phyloP scores from a whole-genome alignment of 2,888 invertebrate genomes.

The Pristionchus exspectatus region DNA sequence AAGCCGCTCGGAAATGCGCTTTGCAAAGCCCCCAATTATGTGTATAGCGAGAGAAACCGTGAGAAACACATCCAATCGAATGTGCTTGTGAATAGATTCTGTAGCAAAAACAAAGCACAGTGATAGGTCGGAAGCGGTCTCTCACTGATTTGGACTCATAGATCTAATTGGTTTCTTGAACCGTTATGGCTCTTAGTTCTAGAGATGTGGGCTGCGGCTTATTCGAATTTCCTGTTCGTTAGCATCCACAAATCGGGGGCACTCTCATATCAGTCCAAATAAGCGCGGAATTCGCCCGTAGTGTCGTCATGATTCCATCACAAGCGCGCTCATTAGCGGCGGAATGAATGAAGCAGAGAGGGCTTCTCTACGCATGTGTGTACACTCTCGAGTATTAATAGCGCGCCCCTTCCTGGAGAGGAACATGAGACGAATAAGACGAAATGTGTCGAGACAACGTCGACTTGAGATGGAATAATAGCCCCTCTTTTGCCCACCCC shows the following conservation, averaged over 20 bases:
- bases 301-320: neutral
- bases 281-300: neutral
- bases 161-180: neutral
- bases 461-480: conserved; percentile 8
- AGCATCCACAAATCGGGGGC: neutral
- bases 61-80: neutral
- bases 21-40: conserved; percentile 24
- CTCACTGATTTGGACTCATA: neutral
- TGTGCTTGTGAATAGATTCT: neutral
- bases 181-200: neutral
- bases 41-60: neutral
- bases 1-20: neutral
- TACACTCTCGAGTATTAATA: conserved; percentile 10
- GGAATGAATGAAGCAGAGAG: neutral
- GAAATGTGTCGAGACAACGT: conserved; percentile 6
- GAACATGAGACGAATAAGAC: neutral
- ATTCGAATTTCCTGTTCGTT: conserved; percentile 25
- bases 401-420: neutral
- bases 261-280: neutral
- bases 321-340: conserved; percentile 19
- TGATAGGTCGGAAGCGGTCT: neutral
- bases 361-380: neutral
- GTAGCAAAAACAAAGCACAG: neutral
- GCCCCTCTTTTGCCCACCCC: neutral
- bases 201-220: neutral